Conservation (phyloP, 2,113 vertebrate species). For the Acanthochromis polyacanthus region DNA sequence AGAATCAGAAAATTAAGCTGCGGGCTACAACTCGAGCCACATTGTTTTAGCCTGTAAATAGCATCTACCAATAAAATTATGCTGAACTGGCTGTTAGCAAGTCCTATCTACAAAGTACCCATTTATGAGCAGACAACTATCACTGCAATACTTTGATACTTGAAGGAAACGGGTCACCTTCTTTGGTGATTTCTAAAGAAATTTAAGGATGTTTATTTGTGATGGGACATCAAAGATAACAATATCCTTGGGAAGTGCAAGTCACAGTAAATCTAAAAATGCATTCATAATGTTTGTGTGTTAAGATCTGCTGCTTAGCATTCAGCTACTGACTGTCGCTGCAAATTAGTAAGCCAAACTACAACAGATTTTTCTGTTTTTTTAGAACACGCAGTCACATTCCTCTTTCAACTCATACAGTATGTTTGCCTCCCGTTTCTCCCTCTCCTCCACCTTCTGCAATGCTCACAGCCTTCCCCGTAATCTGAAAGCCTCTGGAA, state of each 20-base stretch:
- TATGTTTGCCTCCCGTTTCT: not conserved
- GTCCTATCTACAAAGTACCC: not conserved
- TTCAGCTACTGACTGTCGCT: too few species aligned
- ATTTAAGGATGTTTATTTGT: too few species aligned
- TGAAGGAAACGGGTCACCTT: not conserved
- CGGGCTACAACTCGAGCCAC: not conserved
- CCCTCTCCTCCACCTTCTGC: too few species aligned
- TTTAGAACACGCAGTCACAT: not conserved
- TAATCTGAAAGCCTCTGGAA: not conserved
- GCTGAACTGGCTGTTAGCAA: not conserved
- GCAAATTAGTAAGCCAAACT: too few species aligned
- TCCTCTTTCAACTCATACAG: not conserved
- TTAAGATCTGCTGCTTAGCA: too few species aligned
- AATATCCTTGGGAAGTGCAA: too few species aligned
- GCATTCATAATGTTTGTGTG: too few species aligned
- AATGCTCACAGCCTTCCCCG: not conserved
- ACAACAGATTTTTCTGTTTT: too few species aligned
- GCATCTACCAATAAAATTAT: not conserved
- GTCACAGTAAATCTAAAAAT: too few species aligned
- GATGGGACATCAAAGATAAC: too few species aligned
- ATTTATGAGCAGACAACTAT: not conserved
- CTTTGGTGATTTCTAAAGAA: not conserved
- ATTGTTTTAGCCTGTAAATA: not conserved
- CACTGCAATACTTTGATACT: not conserved
- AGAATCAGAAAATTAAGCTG: not conserved